These are phyloP conservation scores for Onchidella celtica DNA, from an alignment of 2,888 invertebrate species.

Conservation along the genomic window DNA sequence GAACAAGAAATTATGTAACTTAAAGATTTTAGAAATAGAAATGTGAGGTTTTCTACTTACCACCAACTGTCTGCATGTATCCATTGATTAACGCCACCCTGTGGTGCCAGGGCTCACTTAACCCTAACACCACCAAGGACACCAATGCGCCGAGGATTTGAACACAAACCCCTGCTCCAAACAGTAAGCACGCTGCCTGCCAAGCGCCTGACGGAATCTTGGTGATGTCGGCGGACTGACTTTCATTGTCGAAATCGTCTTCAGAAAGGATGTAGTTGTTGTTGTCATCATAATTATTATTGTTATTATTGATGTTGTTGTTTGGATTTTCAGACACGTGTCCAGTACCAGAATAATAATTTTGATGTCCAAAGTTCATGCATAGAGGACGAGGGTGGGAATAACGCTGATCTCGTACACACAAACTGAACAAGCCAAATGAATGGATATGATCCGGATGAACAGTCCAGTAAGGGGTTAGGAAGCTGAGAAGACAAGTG, in stretches of 20 bases:
- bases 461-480: slow-evolving; percentile 78
- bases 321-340: not conserved
- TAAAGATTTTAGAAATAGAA: too few species aligned
- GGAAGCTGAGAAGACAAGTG: slow-evolving; percentile 74
- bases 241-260: not conserved
- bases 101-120: slow-evolving; percentile 48
- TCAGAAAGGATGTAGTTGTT: too few species aligned
- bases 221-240: slow-evolving; percentile 50
- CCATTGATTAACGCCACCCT: slow-evolving; percentile 52
- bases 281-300: too few species aligned
- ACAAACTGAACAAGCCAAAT: slow-evolving; percentile 67
- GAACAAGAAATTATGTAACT: too few species aligned
- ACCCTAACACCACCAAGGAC: slow-evolving; percentile 41
- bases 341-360: not conserved
- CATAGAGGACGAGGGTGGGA: slow-evolving; percentile 39
- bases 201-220: slow-evolving; percentile 66
- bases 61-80: slow-evolving; percentile 56
- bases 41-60: slow-evolving; percentile 39
- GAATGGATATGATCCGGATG: slow-evolving; percentile 64
- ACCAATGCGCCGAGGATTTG: slow-evolving; percentile 62
- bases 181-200: slow-evolving; percentile 71
- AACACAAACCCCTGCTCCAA: slow-evolving; percentile 70
- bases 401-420: slow-evolving; percentile 55
- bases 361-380: slow-evolving; percentile 45
- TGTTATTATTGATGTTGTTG: not conserved